Conservation (phyloP, 2,797 vertebrate genomes). For the Phrynocephalus guinanensis region DNA sequence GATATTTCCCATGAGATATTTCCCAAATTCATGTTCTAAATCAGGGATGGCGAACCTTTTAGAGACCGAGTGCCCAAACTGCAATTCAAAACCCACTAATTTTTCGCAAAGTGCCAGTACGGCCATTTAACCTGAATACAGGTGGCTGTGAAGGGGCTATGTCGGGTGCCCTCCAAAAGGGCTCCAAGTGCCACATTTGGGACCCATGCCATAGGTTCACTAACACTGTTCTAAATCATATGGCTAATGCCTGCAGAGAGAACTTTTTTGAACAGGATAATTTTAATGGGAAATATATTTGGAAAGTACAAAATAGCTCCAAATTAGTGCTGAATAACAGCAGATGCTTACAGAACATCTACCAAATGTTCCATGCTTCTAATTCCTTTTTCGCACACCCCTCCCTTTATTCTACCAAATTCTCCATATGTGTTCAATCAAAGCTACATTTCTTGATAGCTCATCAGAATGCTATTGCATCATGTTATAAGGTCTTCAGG, state of each 20-base stretch:
- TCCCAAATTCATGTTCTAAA: not conserved
- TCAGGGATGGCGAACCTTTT: not conserved
- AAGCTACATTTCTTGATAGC: not conserved
- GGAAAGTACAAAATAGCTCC: not conserved
- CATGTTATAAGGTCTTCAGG: not conserved
- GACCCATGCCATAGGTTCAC: too few species aligned
- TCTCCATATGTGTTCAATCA: not conserved
- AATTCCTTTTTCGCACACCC: rapidly evolving
- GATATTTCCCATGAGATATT: not conserved
- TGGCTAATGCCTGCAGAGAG: not conserved
- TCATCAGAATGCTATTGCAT: not conserved
- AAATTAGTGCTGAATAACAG: slow-evolving; percentile 7
- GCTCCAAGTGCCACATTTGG: too few species aligned
- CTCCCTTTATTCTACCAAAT: not conserved
- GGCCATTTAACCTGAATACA: too few species aligned
- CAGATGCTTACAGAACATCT: not conserved
- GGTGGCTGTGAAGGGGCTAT: too few species aligned
- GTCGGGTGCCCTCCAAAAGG: too few species aligned
- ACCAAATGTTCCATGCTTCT: not conserved
- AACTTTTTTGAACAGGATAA: not conserved
- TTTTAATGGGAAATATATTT: slow-evolving; percentile 21
- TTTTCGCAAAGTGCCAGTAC: too few species aligned
- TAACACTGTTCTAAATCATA: not conserved
- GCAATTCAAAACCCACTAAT: too few species aligned
- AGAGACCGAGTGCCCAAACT: too few species aligned